Evolutionary conservation across 2,797 vertebrate genomes (phyloP).

Genomic region (Fistularia commersonii): DNA sequence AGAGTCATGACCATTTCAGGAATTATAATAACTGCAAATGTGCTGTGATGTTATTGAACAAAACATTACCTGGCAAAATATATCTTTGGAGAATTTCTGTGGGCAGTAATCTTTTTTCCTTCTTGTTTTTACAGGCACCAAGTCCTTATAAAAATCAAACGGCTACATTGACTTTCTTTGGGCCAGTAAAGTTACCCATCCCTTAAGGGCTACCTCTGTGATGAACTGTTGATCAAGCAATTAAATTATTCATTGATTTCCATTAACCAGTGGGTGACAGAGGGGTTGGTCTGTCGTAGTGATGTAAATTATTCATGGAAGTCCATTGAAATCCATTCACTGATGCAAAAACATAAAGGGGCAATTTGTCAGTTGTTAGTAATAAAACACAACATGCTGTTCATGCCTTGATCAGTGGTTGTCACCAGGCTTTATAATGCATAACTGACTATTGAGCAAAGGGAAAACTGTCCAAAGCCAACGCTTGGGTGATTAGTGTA

Average conservation of each 20-base stretch:
- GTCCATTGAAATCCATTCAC: conserved; percentile 44
- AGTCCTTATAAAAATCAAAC: too few species aligned
- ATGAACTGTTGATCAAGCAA: conserved; percentile 49
- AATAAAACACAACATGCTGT: conserved; percentile 14
- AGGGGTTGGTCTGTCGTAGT: conserved; percentile 19
- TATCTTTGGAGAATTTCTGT: background rate
- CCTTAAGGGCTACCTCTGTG: conserved; percentile 20
- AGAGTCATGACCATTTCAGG: conserved; percentile 27
- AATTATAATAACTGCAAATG: conserved; percentile 31
- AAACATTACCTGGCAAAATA: background rate
- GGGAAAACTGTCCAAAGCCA: conserved; percentile 30
- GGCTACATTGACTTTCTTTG: conserved; percentile 1
- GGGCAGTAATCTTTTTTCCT: background rate
- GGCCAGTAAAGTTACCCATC: conserved; percentile 14
- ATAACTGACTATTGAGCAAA: conserved; percentile 17
- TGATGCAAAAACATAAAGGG: conserved; percentile 34
- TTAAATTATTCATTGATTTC: conserved; percentile 60
- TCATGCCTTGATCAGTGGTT: conserved; percentile 32
- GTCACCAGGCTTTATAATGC: conserved; percentile 16
- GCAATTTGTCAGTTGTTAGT: conserved; percentile 32
- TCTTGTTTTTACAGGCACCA: too few species aligned
- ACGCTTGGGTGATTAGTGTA: conserved; percentile 46
- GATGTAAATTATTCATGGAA: conserved; percentile 51
- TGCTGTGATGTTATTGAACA: conserved; percentile 4
- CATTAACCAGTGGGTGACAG: conserved; percentile 35